These are phyloP conservation scores for Osedax frankpressi DNA, from an alignment of 2,888 invertebrate species.

Conservation along the genomic window DNA sequence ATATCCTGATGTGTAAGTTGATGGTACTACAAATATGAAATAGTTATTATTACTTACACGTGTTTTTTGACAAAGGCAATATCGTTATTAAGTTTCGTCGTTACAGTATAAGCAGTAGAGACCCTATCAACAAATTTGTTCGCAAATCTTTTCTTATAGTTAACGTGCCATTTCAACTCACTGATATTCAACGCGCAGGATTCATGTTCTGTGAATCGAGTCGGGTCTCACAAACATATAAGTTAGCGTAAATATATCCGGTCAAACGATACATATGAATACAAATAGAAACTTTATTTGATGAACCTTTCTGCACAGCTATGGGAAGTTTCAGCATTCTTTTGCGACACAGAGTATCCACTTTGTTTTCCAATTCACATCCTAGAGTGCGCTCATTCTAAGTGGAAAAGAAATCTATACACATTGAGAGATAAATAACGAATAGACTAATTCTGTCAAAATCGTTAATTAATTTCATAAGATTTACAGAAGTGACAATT, in stretches of 20 bases:
- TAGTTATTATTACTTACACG: slow-evolving; percentile 31
- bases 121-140: slow-evolving; percentile 33
- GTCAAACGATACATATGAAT: too few species aligned
- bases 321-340: slow-evolving; percentile 36
- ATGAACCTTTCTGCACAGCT: slow-evolving; percentile 42
- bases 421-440: too few species aligned
- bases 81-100: slow-evolving; percentile 38
- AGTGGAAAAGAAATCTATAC: too few species aligned
- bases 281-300: too few species aligned
- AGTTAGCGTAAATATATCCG: too few species aligned
- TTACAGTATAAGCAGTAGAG: slow-evolving; percentile 35
- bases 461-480: too few species aligned
- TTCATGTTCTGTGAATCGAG: slow-evolving; percentile 46
- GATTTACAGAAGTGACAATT: too few species aligned
- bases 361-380: slow-evolving; percentile 31
- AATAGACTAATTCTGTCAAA: too few species aligned
- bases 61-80: slow-evolving; percentile 41
- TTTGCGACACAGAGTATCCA: slow-evolving; percentile 33
- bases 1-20: too few species aligned
- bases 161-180: slow-evolving; percentile 44
- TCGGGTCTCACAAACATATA: too few species aligned
- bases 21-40: too few species aligned
- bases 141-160: slow-evolving; percentile 34
- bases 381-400: too few species aligned
- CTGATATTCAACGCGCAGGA: slow-evolving; percentile 41